Evolutionary conservation across 2,113 vertebrate genomes (phyloP), one percentile per base, ranked within the genome.

Genomic region (Corvus hawaiiensis): DNA sequence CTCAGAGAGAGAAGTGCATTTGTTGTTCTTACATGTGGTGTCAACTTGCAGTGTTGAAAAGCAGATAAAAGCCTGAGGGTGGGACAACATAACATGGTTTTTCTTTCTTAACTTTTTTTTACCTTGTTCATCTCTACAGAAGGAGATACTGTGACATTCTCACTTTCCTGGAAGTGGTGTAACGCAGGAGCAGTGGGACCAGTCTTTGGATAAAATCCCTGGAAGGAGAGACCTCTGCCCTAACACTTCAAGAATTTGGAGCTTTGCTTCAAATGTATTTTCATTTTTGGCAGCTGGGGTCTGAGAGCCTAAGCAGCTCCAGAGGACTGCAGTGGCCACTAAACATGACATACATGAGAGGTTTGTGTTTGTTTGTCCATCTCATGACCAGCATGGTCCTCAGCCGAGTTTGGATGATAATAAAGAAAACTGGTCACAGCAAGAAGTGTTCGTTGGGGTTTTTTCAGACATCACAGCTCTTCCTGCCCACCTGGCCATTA

Each of bases 371-470:
- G 11, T 62, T 88, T 3, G 0, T 43, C 55, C 21, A 8, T n/a
- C 27, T 32, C 8, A 1, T 41, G 46, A 59, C 17, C 55, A 67
- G 17, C 15, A 5, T 1, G 16, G 18, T 33, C 54, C 51, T 46
- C 56, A 72, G 48, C 7, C 52, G 55, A 24, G 6, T 24, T 2
- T 39, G 49, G n/a, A 11, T 14, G 15, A 56, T 10, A 67, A 23
- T 17, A 82, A 58, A 28, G 19, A 87, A 67, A 84, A 52, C 24
- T 20, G 9, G 8, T 11, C 24, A 32, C 10, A 63, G 13, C 12
- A 27, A 2, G 0, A 14, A 48, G 19, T 18, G 62, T 11, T 75
- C 39, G 28, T 1, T 76, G 13, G 15, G 5, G 1, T 0, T 46
- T 51, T 82, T 82, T 67, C 32, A 62, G 37, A 17, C 10, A n/a